Percentiles rank a stretch among this genome's conserved stretches.
These are phyloP conservation scores for Nemopilema nomurai DNA, from an alignment of 30 jellyfish, hydroid and myxozoan species.

Conservation along the genomic window DNA sequence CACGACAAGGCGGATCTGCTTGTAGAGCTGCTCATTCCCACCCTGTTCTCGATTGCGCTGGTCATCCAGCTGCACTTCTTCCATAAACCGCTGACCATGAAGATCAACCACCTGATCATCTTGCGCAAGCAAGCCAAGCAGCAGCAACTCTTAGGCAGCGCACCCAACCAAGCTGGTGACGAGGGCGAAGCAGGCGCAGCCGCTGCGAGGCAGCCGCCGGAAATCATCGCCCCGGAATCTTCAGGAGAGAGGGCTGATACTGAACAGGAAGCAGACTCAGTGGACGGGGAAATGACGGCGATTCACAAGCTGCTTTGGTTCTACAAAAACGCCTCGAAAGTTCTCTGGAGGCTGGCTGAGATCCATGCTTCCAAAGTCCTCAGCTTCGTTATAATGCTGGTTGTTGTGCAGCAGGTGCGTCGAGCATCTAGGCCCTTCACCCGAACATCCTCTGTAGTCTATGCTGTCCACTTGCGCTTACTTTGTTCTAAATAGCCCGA, in stretches of 20 bases:
- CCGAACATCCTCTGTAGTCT: not conserved
- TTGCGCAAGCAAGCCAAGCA: slow-evolving; percentile 58
- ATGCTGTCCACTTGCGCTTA: too few species aligned
- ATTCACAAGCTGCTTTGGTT: slow-evolving; percentile 37
- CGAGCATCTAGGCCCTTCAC: not conserved
- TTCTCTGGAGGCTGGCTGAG: slow-evolving; percentile 88
- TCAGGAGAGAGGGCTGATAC: slow-evolving; percentile 17
- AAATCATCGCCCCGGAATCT: slow-evolving; percentile 16
- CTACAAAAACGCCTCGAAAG: slow-evolving; percentile 46
- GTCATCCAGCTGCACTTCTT: slow-evolving; percentile 95
- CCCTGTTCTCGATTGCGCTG: slow-evolving; percentile 83
- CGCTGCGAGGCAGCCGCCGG: slow-evolving; percentile 32
- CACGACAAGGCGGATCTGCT: slow-evolving; percentile 87
- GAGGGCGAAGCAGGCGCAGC: slow-evolving; percentile 28
- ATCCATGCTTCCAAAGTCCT: slow-evolving; percentile 75
- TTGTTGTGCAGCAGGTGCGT: slow-evolving; percentile 95
- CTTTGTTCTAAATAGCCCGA: too few species aligned
- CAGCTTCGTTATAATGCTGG: slow-evolving; percentile 83
- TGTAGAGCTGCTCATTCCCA: slow-evolving; percentile 86
- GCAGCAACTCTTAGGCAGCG: not conserved
- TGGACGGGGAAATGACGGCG: slow-evolving; percentile 49
- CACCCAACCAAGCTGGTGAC: not conserved
- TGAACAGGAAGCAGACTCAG: slow-evolving; percentile 39
- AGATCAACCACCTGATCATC: slow-evolving; percentile 70
- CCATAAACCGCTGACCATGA: slow-evolving; percentile 90